A percentile compares a stretch with the other conserved stretches of the same genome.
Conservation (phyloP, 2,797 vertebrate species). For the Rhinella marina region DNA sequence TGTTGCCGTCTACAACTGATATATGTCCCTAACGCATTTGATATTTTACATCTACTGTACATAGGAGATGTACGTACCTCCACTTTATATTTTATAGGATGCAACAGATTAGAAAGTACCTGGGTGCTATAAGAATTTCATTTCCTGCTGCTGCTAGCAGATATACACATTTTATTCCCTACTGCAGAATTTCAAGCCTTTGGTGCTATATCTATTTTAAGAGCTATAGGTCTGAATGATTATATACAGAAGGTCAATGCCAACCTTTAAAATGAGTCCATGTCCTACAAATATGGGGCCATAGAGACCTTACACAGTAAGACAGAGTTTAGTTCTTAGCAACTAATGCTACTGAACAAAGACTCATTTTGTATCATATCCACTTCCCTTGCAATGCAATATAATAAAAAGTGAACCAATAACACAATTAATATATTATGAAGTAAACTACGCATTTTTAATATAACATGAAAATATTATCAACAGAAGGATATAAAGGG, state of each 20-base stretch:
- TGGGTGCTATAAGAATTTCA: slow-evolving; percentile 34
- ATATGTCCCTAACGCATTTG: neutral
- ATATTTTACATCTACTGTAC: neutral
- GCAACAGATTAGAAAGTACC: slow-evolving; percentile 16
- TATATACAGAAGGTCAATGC: slow-evolving; percentile 39
- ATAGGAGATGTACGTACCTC: neutral
- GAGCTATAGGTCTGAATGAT: slow-evolving; percentile 39
- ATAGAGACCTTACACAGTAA: slow-evolving; percentile 19
- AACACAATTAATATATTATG: neutral
- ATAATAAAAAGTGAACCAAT: neutral
- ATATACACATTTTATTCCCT: slow-evolving; percentile 35
- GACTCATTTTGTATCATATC: neutral
- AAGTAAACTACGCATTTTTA: neutral
- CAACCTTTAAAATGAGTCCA: slow-evolving; percentile 29
- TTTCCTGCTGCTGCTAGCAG: slow-evolving; percentile 32
- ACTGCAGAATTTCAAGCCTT: slow-evolving; percentile 23
- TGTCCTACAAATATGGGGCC: slow-evolving; percentile 9
- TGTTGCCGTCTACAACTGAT: neutral
- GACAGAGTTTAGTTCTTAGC: slow-evolving; percentile 1
- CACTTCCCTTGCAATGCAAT: neutral
- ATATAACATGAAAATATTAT: neutral
- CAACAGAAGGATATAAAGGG: neutral
- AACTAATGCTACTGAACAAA: neutral
- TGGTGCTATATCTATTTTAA: slow-evolving; percentile 48
- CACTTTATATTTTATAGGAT: neutral